These are phyloP conservation scores for Galeopsomyia nigrocyanea DNA, from an alignment of 2,888 invertebrate species.

Conservation along the genomic window DNA sequence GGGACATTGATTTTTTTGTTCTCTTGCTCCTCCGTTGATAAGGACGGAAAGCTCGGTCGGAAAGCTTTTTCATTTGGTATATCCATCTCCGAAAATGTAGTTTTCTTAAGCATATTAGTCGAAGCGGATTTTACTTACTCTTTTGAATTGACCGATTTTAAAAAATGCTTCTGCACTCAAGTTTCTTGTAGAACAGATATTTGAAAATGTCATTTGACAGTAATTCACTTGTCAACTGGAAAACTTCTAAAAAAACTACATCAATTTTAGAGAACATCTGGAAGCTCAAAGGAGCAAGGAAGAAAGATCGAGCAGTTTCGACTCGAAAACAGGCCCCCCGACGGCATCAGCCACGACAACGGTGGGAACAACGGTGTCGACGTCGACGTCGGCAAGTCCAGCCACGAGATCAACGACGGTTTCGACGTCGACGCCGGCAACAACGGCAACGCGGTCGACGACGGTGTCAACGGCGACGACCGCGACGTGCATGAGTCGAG, in stretches of 20 bases:
- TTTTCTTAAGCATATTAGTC: no score
- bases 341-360: slow-evolving; percentile 87
- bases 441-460: slow-evolving; percentile 85
- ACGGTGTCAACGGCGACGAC: slow-evolving; percentile 75
- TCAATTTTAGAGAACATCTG: slow-evolving; percentile 60
- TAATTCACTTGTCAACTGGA: no score
- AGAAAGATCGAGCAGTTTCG: slow-evolving; percentile 57
- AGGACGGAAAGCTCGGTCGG: no score
- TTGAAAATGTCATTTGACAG: no score
- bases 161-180: no score
- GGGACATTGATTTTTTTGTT: slow-evolving; percentile 16
- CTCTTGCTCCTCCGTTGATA: no score
- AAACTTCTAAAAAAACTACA: no score
- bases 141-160: neutral
- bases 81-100: no score
- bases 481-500: slow-evolving; percentile 67
- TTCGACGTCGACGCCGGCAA: slow-evolving; percentile 83
- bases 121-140: neutral
- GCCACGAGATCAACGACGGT: slow-evolving; percentile 86
- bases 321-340: slow-evolving; percentile 70
- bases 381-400: slow-evolving; percentile 78
- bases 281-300: slow-evolving; percentile 58
- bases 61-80: no score
- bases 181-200: no score
- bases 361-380: slow-evolving; percentile 81